phyloP scores from a whole-genome alignment of 2,113 vertebrate species.

The Eleginops maclovinus region DNA sequence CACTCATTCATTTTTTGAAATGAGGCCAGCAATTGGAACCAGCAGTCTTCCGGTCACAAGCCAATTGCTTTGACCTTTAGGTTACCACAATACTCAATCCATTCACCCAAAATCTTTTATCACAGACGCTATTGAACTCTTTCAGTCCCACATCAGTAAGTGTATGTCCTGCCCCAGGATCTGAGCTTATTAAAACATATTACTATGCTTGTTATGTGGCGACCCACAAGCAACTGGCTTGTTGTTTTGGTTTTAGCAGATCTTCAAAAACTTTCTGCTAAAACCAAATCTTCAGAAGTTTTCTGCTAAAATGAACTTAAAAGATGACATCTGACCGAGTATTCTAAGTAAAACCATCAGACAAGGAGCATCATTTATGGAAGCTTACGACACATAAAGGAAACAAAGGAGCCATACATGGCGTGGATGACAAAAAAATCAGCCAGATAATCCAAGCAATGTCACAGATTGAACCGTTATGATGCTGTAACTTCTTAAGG shows the following conservation, averaged over 20 bases:
- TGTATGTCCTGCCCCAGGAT: constrained; percentile 27
- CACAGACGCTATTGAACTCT: constrained; percentile 16
- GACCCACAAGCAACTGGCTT: constrained; percentile 13
- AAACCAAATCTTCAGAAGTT: too few species aligned
- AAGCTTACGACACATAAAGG: not conserved
- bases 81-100: constrained; percentile 46
- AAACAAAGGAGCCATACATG: constrained; percentile 7
- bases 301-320: not conserved
- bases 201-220: constrained; percentile 44
- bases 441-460: constrained; percentile 6
- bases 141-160: constrained; percentile 24
- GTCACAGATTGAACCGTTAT: constrained; percentile 20
- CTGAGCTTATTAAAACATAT: constrained; percentile 34
- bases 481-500: not conserved
- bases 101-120: constrained; percentile 41
- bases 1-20: constrained; percentile 24
- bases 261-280: constrained; percentile 13
- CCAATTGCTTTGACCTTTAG: constrained; percentile 43
- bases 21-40: constrained; percentile 26
- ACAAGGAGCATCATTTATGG: not conserved
- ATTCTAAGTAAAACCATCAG: not conserved
- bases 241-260: constrained; percentile 10
- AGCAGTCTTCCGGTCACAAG: constrained; percentile 48
- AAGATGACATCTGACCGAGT: not conserved
- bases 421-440: not conserved